Base-by-base conservation (phyloP, 1,140 invertebrate genomes). In the Helicorthomorpha holstii region DNA sequence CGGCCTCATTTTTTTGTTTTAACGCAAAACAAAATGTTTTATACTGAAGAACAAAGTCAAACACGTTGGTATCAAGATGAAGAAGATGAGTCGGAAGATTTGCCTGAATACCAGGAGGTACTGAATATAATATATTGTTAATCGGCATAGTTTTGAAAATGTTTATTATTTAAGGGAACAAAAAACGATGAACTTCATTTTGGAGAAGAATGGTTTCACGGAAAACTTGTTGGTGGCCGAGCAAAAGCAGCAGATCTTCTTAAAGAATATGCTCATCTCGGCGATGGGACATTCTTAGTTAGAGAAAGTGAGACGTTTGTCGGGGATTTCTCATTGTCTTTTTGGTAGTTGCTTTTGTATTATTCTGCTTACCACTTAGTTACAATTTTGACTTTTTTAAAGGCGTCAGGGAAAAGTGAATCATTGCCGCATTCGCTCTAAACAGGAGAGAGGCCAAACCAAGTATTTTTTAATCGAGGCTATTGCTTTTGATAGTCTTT, bases 201-300 rank as follows among this genome's bases (percentile, higher is more conserved):
- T 64, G 81, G 82, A 54, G 92, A 96, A 69, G 84, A 85, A 63
- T 97, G 93, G 92, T 97, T 94, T 63, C 92, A 96, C 65, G 86
- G 87, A 0, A 82, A 83, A 65, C 64, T 95, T 21, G 74, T 80
- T 46, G 83, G 77, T 55, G 85, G 84, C 1, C 68, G 87, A 29
- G 74, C 74, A 48, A 77, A 83, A 60, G 85, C 85, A 12, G 82
- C 85, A 63, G 76, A 80, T 51, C 64, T 85, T n/a, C 66, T 96
- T 1, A 54, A 70, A 19, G 71, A 76, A 12, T 88, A 93, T 66
- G 79, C 85, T 0, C 73, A 88, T 66, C 73, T 95, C 16, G 91
- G 91, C 1, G 89, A 96, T 66, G 93, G 92, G 0, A 93, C 89
- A 2, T 98, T 97, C 68, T 72, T 98, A 16, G 92, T 98, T 0